Base-by-base conservation (phyloP, 2,888 invertebrate species). In the Anthophora plumipes region DNA sequence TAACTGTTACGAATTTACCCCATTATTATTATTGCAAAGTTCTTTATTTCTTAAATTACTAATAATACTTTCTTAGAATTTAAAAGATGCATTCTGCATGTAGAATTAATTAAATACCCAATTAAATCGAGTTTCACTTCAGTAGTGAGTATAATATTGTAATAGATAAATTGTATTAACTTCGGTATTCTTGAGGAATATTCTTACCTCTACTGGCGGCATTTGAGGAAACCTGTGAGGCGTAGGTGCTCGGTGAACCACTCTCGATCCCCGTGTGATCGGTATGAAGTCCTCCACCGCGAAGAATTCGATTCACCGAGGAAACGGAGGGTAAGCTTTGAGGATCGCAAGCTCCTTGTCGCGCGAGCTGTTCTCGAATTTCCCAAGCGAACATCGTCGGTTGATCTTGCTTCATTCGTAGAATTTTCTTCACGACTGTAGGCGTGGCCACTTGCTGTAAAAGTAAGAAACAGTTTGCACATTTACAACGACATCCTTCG, bases 361-460 rank as follows among this genome's bases (percentile, higher is more conserved):
- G 96, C 71, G 98, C 96, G 84, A 99, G 95, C 89, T 97, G 96
- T 93, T 99, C 97, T 0, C 98, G 95, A 85, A 99, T 98, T 94
- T 99, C 99, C 98, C 98, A 99, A 12, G 98, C 98, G 93, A 99
- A 98, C 96, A 98, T 97, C 7, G 98, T 97, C 0, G 98, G 98
- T 93, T 98, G 98, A 93, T 98, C 98, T 91, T 98, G 98, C 93
- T 99, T 99, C 90, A 98, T 96, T 7, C 98, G 96, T 46, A 98
- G 95, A 88, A 99, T 99, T 94, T 98, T 98, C 94, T 98, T 97
- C 17, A 99, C 98, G 0, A 99, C 98, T 0, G 98, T 97, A 1
- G 98, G 98, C 5, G 99, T 98, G 82, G 98, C 98, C 83, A 98
- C 98, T 98, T 98, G 98, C 98, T 98, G 95, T 82, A 95, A 94